Evolutionary conservation across 2,797 vertebrate species (phyloP).

Genomic region (Galaxias olidus): DNA sequence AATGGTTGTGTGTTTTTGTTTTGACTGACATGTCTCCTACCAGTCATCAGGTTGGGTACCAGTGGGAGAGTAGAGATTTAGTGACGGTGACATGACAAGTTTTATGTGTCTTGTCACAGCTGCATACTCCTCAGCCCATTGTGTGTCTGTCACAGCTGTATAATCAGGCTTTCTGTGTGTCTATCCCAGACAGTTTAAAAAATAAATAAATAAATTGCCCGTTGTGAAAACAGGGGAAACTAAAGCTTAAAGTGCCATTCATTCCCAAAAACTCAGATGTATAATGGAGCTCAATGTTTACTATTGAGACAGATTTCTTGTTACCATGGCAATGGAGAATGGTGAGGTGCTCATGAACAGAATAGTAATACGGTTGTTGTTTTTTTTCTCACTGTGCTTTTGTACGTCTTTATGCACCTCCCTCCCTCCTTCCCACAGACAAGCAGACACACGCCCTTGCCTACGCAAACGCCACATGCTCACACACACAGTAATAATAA

Average conservation of each 20-base stretch:
- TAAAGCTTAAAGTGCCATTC: conserved; percentile 1
- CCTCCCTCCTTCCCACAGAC: neutral
- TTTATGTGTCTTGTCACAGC: no score
- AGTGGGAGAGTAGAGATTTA: no score
- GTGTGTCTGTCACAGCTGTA: no score
- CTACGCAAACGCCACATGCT: neutral
- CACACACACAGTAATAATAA: neutral
- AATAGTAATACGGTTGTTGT: conserved; percentile 27
- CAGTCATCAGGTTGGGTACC: no score
- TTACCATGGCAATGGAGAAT: conserved; percentile 55
- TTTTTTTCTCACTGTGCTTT: conserved; percentile 4
- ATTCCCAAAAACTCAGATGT: conserved; percentile 41
- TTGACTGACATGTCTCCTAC: no score
- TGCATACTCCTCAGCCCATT: no score
- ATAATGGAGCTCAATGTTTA: conserved; percentile 46
- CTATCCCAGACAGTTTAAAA: no score
- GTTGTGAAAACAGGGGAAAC: neutral
- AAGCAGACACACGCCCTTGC: neutral
- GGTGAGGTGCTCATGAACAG: conserved; percentile 25
- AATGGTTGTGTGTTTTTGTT: no score
- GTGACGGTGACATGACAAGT: no score
- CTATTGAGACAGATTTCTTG: conserved; percentile 42
- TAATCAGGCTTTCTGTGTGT: no score
- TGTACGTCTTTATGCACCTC: neutral
- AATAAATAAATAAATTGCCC: neutral